Base-by-base conservation (phyloP, 2,113 vertebrate species). In the Sisor rabdophorus region DNA sequence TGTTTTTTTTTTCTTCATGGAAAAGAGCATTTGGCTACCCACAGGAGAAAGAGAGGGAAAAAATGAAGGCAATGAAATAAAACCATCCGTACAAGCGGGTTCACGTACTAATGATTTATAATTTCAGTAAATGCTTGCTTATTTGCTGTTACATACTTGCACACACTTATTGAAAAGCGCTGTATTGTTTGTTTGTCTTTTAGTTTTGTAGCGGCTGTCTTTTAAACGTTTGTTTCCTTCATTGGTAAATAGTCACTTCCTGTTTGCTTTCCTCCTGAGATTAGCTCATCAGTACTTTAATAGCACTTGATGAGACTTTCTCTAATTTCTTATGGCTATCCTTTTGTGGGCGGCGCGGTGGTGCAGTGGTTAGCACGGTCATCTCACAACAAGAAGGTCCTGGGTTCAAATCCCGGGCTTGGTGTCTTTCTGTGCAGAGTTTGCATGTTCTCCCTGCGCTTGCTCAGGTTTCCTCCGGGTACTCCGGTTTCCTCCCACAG, bases 251-350 rank as follows among this genome's bases (percentile, higher is more conserved):
- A 86, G 85, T 77, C 11, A 87, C 86, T 84, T 88, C 75, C 81
- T 87, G 86, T 79, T 84, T 82, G 83, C 73, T 85, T 84, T 59
- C 50, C 84, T 82, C 84, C 86, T 84, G 80, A 85, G 87, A 86
- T 78, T 81, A 65, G 32, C 82, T 87, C 82, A 82, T 76, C 68
- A 87, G 87, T 83, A 84, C 89, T 88, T 44, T 84, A 84, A 84
- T 84, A 80, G 61, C 36, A 74, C 76, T 83, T 85, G 30, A 81
- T 85, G 28, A 17, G 16, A 24, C 48, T 47, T 63, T 73, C 28
- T n/a, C n/a, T n/a, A n/a, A n/a, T n/a, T n/a, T n/a, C n/a, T n/a
- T n/a, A n/a, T n/a, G n/a, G n/a, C n/a, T n/a, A n/a, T n/a, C n/a
- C n/a, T n/a, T n/a, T n/a, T n/a, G n/a, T n/a, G n/a, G n/a, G n/a